Base-by-base conservation (phyloP, 2,888 invertebrate genomes). In the Protodeltote pygarga region DNA sequence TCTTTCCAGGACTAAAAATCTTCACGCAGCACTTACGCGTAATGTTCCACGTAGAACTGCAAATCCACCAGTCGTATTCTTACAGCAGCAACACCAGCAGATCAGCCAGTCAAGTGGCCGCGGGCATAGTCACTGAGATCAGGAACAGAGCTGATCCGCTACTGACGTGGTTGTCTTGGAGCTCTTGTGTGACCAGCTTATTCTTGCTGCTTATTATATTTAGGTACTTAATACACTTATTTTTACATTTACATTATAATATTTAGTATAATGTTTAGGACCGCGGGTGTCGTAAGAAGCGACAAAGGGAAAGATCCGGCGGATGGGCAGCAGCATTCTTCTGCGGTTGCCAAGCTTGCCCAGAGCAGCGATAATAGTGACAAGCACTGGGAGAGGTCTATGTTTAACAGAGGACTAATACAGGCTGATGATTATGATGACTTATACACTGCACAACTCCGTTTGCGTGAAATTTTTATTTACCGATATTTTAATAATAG, bases 161-260 rank as follows among this genome's bases (percentile, higher is more conserved):
- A 10, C 79, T 94, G 0, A 89, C 93, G 0, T 86, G 95, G 78
- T 91, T 95, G 25, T 93, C 94, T 58, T 94, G 93, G 92, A 93
- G 95, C 75, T 94, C 94, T 5, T 93, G 94, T 40, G 87, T 93
- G 0, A 93, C 95, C 0, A 94, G 94, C 53, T 76, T 95, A 34
- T 95, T 95, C 59, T 81, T 95, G 27, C 71, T 95, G 33, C 92
- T 95, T 33, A 93, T 95, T 65, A 81, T 95, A 38, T 87, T 95
- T 48, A 94, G 93, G 95, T 89, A 52, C 11, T 6, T 16, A 8
- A 24, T 15, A 9, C 3, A 3, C 2, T 3, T 10, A n/a, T 20
- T n/a, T 23, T 15, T 1, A 5, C 6, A 1, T 6, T 19, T 2
- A 4, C 6, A 2, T 6, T 5, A 6, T 19, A 19, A 2, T 16